Evolutionary conservation across 2,113 vertebrate species (phyloP).

Genomic region (Pleuronectes platessa): DNA sequence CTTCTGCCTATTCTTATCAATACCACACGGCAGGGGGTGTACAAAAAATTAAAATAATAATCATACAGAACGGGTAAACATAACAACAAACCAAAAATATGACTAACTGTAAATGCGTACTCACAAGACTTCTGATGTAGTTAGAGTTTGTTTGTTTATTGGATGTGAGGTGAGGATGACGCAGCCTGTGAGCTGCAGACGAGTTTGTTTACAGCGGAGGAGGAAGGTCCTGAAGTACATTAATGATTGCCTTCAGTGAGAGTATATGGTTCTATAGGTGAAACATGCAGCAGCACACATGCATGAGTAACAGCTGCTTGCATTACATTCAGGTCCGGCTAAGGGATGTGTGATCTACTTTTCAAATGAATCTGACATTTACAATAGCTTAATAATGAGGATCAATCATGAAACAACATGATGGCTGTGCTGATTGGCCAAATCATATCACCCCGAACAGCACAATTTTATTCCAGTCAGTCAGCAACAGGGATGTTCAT

Average conservation of each 20-base stretch:
- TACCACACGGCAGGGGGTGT: constrained; percentile 22
- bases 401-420: no score
- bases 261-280: neutral
- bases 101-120: neutral
- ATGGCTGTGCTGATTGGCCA: no score
- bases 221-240: neutral
- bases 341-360: no score
- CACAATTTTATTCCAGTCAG: no score
- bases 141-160: constrained; percentile 29
- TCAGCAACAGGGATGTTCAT: no score
- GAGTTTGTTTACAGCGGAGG: constrained; percentile 6
- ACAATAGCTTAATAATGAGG: no score
- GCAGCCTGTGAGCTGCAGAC: constrained; percentile 20
- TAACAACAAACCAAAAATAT: neutral
- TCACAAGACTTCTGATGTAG: constrained; percentile 14
- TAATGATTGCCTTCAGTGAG: neutral
- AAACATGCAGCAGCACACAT: neutral
- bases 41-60: neutral
- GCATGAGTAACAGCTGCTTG: no score
- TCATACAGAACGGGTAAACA: constrained; percentile 17
- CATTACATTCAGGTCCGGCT: no score
- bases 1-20: constrained; percentile 21
- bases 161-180: constrained; percentile 25
- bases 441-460: no score
- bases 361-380: no score